Evolutionary conservation across 2,888 invertebrate genomes (phyloP), one percentile per base, ranked within the genome.

Genomic region (Epirrhoe alternata): DNA sequence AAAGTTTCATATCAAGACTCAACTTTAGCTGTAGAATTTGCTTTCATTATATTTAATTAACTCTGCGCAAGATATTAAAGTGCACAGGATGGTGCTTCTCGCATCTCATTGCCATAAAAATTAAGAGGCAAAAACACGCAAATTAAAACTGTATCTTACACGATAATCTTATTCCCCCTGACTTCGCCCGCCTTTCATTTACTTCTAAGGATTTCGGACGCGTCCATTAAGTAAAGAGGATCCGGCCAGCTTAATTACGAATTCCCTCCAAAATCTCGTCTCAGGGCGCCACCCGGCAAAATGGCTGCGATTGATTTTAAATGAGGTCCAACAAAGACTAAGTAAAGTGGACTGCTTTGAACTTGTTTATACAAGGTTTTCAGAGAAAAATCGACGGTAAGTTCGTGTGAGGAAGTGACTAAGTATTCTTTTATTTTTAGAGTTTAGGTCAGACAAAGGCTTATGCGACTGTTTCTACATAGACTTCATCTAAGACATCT

Each of bases 261-360:
- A 92, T 92, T 92, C 91, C 82, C 91, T 91, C 84, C 82, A 79
- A 90, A 92, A 90, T 90, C 89, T 88, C 88, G 84, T 82, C 86
- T 83, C 67, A 67, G 60, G 47, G 51, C 58, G 61, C 83, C 86
- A 85, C 86, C 78, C 80, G 81, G 84, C 84, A 81, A 83, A 87
- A 91, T 87, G 85, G 87, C 86, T 79, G 79, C 89, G 87, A 92
- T 92, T 92, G 92, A 90, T 92, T 92, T 89, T 92, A 89, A 92
- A 91, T 91, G 90, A 90, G 88, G 78, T 81, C 70, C 79, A 83
- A 88, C 88, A 90, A 88, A 89, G 88, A 83, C 81, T 73, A 79
- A 64, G 71, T 77, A 74, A 82, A 85, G 82, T 82, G 81, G 77
- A 76, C 72, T 74, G 79, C 83, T 86, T 83, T 81, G 78, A 84